Evolutionary conservation across 2,888 invertebrate species (phyloP).

Genomic region (Limulus polyphemus): DNA sequence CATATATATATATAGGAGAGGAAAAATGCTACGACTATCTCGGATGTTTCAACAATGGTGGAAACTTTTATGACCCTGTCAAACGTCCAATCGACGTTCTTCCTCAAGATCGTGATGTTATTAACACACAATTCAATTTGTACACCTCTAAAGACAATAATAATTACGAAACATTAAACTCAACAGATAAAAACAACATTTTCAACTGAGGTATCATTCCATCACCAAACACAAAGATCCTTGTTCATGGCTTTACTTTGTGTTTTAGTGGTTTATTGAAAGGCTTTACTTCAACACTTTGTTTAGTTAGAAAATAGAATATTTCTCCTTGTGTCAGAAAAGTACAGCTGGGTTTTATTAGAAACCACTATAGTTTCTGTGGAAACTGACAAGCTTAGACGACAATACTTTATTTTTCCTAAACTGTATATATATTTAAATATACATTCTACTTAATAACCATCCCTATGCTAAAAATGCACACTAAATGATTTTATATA

Average conservation of each 20-base stretch:
- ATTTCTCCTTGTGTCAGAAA: too few species aligned
- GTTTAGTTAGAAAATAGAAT: too few species aligned
- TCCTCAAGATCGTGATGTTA: conserved; percentile 13
- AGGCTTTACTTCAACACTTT: too few species aligned
- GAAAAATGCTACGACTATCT: conserved; percentile 11
- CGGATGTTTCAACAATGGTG: conserved; percentile 22
- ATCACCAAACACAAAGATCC: conserved; percentile 8
- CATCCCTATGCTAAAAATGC: too few species aligned
- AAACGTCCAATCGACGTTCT: conserved; percentile 20
- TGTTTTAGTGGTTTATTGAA: not conserved
- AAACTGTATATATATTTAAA: too few species aligned
- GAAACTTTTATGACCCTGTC: conserved; percentile 20
- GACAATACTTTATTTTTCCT: too few species aligned
- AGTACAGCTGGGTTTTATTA: too few species aligned
- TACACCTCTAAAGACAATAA: conserved; percentile 13
- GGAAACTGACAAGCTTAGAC: too few species aligned
- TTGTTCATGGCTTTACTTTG: conserved; percentile 21
- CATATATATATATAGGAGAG: too few species aligned
- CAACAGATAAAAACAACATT: not conserved
- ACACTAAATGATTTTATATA: too few species aligned
- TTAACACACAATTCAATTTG: conserved; percentile 16
- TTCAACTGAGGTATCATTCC: conserved; percentile 12
- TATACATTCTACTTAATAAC: too few species aligned
- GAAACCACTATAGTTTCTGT: too few species aligned
- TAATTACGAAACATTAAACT: conserved; percentile 4